Evolutionary conservation across 2,888 invertebrate genomes (phyloP), one percentile per base, ranked within the genome.

Genomic region (Ecliptopera silaceata): DNA sequence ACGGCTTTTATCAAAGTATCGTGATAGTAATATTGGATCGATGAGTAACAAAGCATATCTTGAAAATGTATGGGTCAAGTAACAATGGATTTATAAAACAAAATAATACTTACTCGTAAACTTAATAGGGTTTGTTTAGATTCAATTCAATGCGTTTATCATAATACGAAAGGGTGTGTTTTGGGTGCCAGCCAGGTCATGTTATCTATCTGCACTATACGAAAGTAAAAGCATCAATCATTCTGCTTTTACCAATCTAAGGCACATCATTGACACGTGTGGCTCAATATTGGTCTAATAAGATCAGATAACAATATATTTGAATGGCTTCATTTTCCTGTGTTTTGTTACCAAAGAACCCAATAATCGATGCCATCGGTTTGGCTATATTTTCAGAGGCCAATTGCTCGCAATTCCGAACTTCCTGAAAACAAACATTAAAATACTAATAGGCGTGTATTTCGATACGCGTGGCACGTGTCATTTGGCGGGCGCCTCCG

Each of bases 101-200:
- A n/a, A n/a, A n/a, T n/a, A n/a, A n/a, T n/a, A n/a, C n/a, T n/a
- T n/a, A n/a, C n/a, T n/a, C n/a, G n/a, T n/a, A n/a, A n/a, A n/a
- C n/a, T n/a, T n/a, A n/a, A n/a, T n/a, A n/a, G n/a, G n/a, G n/a
- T n/a, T n/a, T n/a, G n/a, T 26, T 0, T 26, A 4, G 0, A 26
- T 6, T 26, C 6, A 26, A 26, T 26, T 26, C 6, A 26, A 26
- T 26, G 8, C 8, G 6, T 26, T 26, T 31, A 49, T 65, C 48
- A 45, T 51, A 45, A 61, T 55, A 55, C 62, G 56, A 59, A 56
- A n/a, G n/a, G n/a, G n/a, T n/a, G 13, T 36, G 43, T 32, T 43
- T 56, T 84, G 85, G 82, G 76, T 67, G 74, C 64, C 65, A 74
- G 85, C 84, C 85, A 85, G 74, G 62, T 68, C 56, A 64, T 66